phyloP scores from a whole-genome alignment of 1,140 invertebrate species.

The Camponotus pennsylvanicus region DNA sequence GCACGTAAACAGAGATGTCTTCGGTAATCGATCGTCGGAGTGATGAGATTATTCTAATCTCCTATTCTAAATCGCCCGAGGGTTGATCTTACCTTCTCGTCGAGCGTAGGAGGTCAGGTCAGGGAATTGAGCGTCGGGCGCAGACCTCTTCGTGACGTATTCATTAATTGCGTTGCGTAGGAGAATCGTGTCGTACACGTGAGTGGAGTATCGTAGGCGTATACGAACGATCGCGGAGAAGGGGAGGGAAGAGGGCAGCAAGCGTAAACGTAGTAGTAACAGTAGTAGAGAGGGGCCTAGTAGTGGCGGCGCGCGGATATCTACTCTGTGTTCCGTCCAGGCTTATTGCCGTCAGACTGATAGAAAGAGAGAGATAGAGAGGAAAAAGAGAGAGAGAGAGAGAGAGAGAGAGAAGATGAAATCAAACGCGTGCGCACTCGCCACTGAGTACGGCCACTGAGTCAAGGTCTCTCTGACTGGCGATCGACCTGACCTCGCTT shows the following conservation, averaged over 20 bases:
- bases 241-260: slow-evolving; percentile 8
- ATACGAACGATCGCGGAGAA: slow-evolving; percentile 7
- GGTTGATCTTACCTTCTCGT: slow-evolving; percentile 1
- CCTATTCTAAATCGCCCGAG: background rate
- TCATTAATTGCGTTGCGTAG: slow-evolving; percentile 74
- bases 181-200: slow-evolving; percentile 58
- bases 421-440: slow-evolving; percentile 69
- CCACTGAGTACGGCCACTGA: slow-evolving; percentile 73
- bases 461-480: slow-evolving; percentile 79
- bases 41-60: background rate
- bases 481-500: slow-evolving; percentile 80
- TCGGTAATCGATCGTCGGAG: background rate
- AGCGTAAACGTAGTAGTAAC: slow-evolving; percentile 64
- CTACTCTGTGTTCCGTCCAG: slow-evolving; percentile 27
- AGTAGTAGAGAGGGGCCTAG: slow-evolving; percentile 39
- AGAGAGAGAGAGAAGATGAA: slow-evolving; percentile 4
- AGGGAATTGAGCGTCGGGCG: slow-evolving; percentile 13
- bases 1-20: background rate
- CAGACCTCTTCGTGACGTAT: slow-evolving; percentile 64
- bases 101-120: slow-evolving; percentile 12
- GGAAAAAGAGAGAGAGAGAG: background rate
- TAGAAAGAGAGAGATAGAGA: background rate
- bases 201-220: slow-evolving; percentile 45
- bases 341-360: slow-evolving; percentile 46
- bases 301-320: background rate